Base-by-base conservation (phyloP, 1,140 invertebrate genomes). In the Sesamia nonagrioides region DNA sequence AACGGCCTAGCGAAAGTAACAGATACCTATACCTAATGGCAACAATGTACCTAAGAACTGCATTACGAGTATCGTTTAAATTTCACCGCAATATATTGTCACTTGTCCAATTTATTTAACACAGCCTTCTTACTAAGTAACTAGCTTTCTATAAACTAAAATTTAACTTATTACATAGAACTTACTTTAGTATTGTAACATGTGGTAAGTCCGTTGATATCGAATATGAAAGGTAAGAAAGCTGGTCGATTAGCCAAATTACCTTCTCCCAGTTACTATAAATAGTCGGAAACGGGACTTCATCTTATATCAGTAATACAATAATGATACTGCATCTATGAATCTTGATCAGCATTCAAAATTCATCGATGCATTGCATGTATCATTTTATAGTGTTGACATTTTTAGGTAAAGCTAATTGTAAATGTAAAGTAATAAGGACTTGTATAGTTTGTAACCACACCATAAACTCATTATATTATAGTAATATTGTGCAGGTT, bases 81-180 rank as follows among this genome's bases (percentile, higher is more conserved):
- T 78, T 78, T 78, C 76, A 69, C 76, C 66, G 27, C 17, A 50
- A 21, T 71, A 56, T 71, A 72, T 78, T 78, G 66, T 79, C 78
- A 74, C 78, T 58, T 79, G 78, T 66, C 68, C 78, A 79, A 66
- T 79, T 79, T 79, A 79, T 74, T 61, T 68, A 50, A 75, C 78
- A 58, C 61, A n/a, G 48, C 21, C 35, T 75, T 75, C 52, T 48
- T 35, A 58, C 52, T 68, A 54, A 73, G 42, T 56, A 74, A 54
- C 17, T 15, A 18, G 35, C 78, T 79, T 79, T 79, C 78, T 79
- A 75, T 60, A 61, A 72, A 8, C 42, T 66, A 27, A 17, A 73
- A 18, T 58, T 72, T 56, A 18, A 42, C 42, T 35, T 9, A 52
- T 15, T 61, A 35, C 33, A 1, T 27, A 66, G 21, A 2, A 48